phyloP scores from a whole-genome alignment of 1,140 invertebrate genomes.

The Aphaenogaster ashmeadi region DNA sequence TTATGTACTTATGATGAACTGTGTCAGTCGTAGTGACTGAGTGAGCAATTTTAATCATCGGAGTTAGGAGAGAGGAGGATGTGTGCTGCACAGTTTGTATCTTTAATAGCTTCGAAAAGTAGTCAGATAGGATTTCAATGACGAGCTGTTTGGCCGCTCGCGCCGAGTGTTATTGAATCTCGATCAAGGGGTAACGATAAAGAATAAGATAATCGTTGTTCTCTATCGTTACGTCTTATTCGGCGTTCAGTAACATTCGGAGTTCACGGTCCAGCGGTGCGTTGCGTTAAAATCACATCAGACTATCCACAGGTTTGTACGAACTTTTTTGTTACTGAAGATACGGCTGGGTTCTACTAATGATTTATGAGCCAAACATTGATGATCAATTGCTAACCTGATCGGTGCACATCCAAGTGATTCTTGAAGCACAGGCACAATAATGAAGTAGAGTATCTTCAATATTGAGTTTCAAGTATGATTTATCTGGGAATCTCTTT shows the following conservation, averaged over 20 bases:
- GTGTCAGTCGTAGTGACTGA: background rate
- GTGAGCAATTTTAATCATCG: background rate
- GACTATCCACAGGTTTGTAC: background rate
- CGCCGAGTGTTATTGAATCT: background rate
- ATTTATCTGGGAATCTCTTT: background rate
- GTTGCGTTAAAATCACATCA: constrained; percentile 2
- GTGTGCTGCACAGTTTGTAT: background rate
- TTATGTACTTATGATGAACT: constrained; percentile 13
- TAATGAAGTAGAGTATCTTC: background rate
- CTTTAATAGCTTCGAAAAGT: background rate
- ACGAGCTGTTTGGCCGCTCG: background rate
- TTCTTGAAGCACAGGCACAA: background rate
- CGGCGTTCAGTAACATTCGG: background rate
- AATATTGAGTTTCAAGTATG: constrained; percentile 7
- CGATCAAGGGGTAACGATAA: background rate
- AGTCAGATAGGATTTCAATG: background rate
- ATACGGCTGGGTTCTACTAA: background rate
- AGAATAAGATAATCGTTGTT: background rate
- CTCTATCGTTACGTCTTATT: background rate
- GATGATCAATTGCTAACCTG: background rate
- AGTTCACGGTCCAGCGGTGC: background rate
- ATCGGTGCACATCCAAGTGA: background rate
- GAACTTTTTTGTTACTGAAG: background rate
- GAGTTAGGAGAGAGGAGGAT: background rate
- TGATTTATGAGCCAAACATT: background rate